Conservation (phyloP, 1,140 invertebrate genomes). For the Trachymyrmex cornetzi region DNA sequence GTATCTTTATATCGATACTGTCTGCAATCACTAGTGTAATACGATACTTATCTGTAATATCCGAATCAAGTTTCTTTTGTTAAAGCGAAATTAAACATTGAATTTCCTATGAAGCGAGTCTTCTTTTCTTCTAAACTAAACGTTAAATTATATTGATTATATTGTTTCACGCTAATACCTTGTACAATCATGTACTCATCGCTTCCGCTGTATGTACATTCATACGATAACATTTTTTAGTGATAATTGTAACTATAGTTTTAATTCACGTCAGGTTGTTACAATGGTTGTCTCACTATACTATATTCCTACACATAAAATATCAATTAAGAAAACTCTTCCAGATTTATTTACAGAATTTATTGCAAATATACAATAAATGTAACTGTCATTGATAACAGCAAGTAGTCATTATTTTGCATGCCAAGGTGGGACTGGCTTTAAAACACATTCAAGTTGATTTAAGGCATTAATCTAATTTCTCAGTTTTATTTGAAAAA, state of each 20-base stretch:
- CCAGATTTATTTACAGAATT: conserved; percentile 81
- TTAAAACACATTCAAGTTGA: neutral
- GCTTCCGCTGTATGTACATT: conserved; percentile 11
- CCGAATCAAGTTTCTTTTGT: conserved; percentile 44
- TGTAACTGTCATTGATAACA: conserved; percentile 76
- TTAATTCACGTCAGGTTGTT: conserved; percentile 69
- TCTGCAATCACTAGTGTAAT: conserved; percentile 67
- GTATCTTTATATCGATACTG: conserved; percentile 59
- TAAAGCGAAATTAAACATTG: conserved; percentile 54
- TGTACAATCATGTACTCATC: neutral
- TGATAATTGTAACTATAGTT: conserved; percentile 65
- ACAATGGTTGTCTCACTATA: conserved; percentile 73
- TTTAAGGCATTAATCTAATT: neutral
- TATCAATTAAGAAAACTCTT: conserved; percentile 70
- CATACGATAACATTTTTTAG: conserved; percentile 68
- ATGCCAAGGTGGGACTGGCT: neutral
- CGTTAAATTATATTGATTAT: neutral
- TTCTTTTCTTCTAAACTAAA: conserved; percentile 24
- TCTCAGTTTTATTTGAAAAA: neutral
- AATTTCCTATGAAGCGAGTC: conserved; percentile 41
- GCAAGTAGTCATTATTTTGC: conserved; percentile 34
- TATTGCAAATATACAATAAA: conserved; percentile 81
- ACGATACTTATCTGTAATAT: conserved; percentile 46
- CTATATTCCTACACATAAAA: conserved; percentile 69
- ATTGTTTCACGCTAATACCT: neutral